phyloP scores from a whole-genome alignment of 2,113 vertebrate species.

The Erythrocercus mccallii region DNA sequence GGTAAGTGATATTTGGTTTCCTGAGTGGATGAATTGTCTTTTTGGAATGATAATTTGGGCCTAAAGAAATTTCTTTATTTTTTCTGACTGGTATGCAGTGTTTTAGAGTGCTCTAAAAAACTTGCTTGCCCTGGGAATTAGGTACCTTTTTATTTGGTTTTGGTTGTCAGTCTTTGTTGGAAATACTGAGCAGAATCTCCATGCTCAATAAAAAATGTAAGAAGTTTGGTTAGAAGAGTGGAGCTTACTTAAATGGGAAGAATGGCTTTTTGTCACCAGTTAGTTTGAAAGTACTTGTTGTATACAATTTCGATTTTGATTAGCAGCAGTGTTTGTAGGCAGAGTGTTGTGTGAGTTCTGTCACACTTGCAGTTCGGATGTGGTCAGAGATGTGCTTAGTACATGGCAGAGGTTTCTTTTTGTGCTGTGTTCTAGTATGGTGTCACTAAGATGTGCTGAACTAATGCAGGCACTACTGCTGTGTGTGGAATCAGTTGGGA shows the following conservation, averaged over 20 bases:
- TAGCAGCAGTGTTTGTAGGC: neutral
- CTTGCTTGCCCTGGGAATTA: neutral
- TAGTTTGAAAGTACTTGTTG: neutral
- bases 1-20: neutral
- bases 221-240: neutral
- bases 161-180: neutral
- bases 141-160: neutral
- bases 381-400: neutral
- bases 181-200: neutral
- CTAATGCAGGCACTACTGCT: neutral
- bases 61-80: neutral
- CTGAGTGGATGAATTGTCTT: neutral
- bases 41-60: neutral
- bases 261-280: neutral
- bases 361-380: neutral
- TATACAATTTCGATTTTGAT: neutral
- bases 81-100: neutral
- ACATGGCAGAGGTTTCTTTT: neutral
- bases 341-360: neutral
- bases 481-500: neutral
- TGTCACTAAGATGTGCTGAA: neutral
- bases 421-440: fast-evolving
- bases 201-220: neutral
- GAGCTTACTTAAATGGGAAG: neutral
- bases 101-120: neutral